Conservation (phyloP, 2,797 vertebrate genomes). For the Garrulus glandarius region DNA sequence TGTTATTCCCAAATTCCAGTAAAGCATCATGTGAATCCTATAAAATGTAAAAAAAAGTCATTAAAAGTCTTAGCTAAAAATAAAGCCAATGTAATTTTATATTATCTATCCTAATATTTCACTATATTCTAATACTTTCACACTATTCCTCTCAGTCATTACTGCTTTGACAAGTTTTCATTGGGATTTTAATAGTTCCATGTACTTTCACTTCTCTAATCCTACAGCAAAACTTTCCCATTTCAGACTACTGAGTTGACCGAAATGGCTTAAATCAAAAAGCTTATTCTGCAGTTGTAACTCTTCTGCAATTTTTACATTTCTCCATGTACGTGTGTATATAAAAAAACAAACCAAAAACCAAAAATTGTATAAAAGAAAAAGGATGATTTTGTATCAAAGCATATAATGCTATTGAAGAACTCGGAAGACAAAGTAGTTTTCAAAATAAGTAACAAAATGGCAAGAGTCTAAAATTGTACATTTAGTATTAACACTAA, state of each 20-base stretch:
- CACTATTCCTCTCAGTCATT: not conserved
- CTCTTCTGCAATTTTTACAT: not conserved
- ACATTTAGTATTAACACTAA: not conserved
- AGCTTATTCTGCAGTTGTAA: not conserved
- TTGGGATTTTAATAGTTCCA: not conserved
- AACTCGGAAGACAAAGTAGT: not conserved
- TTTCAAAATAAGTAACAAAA: not conserved
- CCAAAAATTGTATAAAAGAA: not conserved
- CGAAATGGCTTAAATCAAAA: not conserved
- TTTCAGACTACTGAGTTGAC: not conserved
- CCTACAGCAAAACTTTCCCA: not conserved
- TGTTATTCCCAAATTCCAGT: constrained; percentile 92
- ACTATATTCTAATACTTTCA: not conserved
- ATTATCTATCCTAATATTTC: not conserved
- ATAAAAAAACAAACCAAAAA: too few species aligned
- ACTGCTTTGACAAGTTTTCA: not conserved
- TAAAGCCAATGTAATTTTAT: not conserved
- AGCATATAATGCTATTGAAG: not conserved
- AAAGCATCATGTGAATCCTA: constrained; percentile 92
- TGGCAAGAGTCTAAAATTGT: not conserved
- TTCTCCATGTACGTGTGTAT: not conserved
- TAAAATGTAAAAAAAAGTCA: not conserved
- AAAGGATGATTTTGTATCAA: not conserved
- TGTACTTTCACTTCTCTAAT: not conserved
- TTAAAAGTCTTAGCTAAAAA: not conserved